Conservation (phyloP, 2,797 vertebrate species). For the Pseudochirops cupreus region DNA sequence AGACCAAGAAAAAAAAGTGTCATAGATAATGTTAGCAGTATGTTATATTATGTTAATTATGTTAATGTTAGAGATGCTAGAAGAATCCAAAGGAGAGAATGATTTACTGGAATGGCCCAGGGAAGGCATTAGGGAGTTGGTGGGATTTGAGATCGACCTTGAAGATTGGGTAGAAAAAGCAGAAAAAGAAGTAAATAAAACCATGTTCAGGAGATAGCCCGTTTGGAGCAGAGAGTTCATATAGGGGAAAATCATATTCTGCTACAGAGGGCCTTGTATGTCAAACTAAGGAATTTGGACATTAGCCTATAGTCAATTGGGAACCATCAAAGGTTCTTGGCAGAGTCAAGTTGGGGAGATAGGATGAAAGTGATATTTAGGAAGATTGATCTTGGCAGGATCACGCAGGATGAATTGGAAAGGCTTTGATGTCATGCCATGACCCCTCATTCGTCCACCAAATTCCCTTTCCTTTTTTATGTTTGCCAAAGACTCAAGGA, state of each 20-base stretch:
- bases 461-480: neutral
- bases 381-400: neutral
- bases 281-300: neutral
- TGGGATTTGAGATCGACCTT: neutral
- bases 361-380: neutral
- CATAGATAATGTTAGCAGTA: neutral
- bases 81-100: neutral
- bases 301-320: neutral
- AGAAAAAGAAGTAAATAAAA: neutral
- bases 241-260: neutral
- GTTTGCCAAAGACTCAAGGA: constrained; percentile 3
- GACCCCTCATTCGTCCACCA: neutral
- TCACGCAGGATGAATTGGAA: neutral
- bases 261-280: neutral
- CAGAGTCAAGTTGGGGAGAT: neutral
- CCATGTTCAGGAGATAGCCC: neutral
- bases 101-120: neutral
- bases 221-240: neutral
- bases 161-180: neutral
- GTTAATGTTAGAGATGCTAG: neutral
- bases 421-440: neutral
- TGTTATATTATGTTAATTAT: neutral
- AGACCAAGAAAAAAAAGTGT: neutral
- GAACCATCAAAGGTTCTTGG: neutral
- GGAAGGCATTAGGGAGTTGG: no score